Evolutionary conservation across 2,113 vertebrate genomes (phyloP).

Genomic region (Anoura caudifer): DNA sequence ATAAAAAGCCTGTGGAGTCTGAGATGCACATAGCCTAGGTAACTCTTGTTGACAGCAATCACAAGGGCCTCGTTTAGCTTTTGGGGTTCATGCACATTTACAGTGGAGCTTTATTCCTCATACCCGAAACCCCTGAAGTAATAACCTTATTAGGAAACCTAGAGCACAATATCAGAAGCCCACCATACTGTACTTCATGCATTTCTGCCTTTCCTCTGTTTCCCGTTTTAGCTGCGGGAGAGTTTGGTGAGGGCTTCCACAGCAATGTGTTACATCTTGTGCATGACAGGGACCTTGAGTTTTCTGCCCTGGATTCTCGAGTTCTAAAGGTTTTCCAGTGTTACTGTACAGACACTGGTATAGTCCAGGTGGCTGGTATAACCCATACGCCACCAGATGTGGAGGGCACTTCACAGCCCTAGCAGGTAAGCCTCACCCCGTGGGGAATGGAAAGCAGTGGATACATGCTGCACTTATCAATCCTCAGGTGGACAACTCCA

Average conservation of each 20-base stretch:
- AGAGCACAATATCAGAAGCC: neutral
- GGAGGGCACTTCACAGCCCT: neutral
- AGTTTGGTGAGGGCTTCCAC: neutral
- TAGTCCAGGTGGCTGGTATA: neutral
- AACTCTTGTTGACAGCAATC: neutral
- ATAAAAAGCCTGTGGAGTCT: neutral
- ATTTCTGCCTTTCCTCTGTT: neutral
- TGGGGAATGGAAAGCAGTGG: neutral
- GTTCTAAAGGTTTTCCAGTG: neutral
- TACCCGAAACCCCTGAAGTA: neutral
- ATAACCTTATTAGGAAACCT: neutral
- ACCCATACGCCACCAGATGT: no score
- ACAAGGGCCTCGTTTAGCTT: neutral
- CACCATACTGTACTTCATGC: neutral
- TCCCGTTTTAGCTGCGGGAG: neutral
- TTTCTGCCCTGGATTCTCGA: neutral
- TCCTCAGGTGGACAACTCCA: neutral
- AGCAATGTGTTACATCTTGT: neutral
- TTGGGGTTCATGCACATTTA: neutral
- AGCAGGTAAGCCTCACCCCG: neutral
- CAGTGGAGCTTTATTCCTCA: neutral
- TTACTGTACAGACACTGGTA: accelerated
- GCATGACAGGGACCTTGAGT: neutral
- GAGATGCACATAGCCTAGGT: neutral
- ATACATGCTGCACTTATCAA: neutral